A percentile compares a stretch with the other conserved stretches of the same genome.
Evolutionary conservation across 2,888 invertebrate species (phyloP).

Genomic region (Drosophila fungiperda): DNA sequence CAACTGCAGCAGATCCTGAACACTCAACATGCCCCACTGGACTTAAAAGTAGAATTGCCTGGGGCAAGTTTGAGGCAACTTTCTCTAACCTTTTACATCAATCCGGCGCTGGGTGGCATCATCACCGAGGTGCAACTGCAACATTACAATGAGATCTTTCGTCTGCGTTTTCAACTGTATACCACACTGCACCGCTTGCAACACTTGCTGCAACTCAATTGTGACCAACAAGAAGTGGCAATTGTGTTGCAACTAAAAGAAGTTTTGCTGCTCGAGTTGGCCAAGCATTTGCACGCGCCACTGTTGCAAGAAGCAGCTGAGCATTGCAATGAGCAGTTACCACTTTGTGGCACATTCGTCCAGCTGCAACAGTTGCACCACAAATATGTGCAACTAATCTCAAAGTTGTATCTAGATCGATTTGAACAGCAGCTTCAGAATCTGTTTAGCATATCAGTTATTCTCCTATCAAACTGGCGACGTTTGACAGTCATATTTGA

Average conservation of each 20-base stretch:
- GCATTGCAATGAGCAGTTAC: conserved; percentile 1
- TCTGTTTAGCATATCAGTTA: conserved; percentile 1
- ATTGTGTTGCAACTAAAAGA: background rate
- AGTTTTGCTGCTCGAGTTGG: conserved; percentile 4
- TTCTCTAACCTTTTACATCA: background rate
- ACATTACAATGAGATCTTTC: conserved; percentile 29
- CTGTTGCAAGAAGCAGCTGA: background rate
- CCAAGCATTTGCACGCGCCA: background rate
- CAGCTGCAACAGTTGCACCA: conserved; percentile 30
- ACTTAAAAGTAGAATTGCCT: conserved; percentile 7
- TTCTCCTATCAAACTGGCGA: conserved; percentile 22
- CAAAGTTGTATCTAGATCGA: background rate
- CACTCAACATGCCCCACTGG: background rate
- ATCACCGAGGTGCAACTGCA: conserved; percentile 26
- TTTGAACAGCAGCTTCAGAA: conserved; percentile 5
- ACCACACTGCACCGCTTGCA: conserved; percentile 10
- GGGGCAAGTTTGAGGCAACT: background rate
- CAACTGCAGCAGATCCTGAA: conserved; percentile 26
- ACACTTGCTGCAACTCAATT: background rate
- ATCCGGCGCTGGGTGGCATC: conserved; percentile 4
- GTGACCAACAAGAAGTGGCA: background rate
- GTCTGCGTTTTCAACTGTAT: conserved; percentile 9
- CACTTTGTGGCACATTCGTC: background rate
- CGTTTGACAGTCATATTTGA: conserved; percentile 10
- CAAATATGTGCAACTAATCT: conserved; percentile 13